A percentile compares a stretch with the other conserved stretches of the same genome.
phyloP scores from a whole-genome alignment of 2,797 vertebrate genomes.

The Mionectes olivaceus region DNA sequence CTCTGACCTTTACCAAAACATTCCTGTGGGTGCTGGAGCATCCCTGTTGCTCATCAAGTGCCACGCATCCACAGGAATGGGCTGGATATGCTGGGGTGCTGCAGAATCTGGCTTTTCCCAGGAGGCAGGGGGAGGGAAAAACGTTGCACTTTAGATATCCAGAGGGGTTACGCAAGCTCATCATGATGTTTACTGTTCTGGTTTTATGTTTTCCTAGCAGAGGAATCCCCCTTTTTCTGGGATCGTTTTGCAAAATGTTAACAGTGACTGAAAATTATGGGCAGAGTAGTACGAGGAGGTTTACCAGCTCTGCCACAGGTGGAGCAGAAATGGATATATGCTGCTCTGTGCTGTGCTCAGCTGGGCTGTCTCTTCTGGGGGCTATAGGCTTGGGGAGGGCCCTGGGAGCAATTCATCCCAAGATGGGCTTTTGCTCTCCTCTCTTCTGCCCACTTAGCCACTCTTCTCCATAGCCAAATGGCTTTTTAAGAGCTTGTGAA shows the following conservation, averaged over 20 bases:
- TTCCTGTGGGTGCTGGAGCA: not conserved
- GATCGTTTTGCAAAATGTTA: slow-evolving; percentile 28
- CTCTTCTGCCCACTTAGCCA: not conserved
- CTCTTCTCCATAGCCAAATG: not conserved
- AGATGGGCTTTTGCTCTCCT: not conserved
- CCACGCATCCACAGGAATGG: not conserved
- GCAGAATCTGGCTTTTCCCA: not conserved
- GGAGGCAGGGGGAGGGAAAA: not conserved
- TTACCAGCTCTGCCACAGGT: not conserved
- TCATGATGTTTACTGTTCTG: not conserved
- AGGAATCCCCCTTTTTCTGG: slow-evolving; percentile 9
- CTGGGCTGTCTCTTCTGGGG: not conserved
- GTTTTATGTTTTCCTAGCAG: not conserved
- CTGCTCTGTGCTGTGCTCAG: not conserved
- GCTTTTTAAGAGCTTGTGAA: not conserved
- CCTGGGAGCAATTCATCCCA: accelerated
- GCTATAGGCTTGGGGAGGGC: not conserved
- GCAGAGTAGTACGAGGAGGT: not conserved
- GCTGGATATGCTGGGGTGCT: not conserved
- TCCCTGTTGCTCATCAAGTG: not conserved
- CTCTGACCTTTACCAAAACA: not conserved
- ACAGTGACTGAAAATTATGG: not conserved
- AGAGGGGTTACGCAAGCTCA: not conserved
- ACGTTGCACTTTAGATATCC: not conserved
- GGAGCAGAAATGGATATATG: not conserved